phyloP scores from a whole-genome alignment of 2,797 vertebrate genomes.

The Pseudomugil tenellus region DNA sequence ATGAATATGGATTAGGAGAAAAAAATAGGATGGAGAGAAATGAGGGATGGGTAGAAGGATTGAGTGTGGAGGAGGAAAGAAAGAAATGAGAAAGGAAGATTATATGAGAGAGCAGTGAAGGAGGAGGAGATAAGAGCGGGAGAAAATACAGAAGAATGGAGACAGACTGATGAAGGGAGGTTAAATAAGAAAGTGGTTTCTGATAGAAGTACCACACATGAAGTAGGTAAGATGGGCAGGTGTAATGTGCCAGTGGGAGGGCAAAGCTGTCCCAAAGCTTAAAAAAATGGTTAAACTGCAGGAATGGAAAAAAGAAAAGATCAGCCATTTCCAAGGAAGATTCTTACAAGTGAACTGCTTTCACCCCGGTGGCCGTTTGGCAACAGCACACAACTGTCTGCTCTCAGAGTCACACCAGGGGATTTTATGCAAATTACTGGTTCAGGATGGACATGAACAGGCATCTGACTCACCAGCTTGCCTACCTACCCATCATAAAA shows the following conservation, averaged over 20 bases:
- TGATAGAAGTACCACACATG: constrained; percentile 54
- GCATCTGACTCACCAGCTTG: constrained; percentile 44
- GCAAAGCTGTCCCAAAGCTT: constrained; percentile 39
- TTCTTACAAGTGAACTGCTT: constrained; percentile 60
- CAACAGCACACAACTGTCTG: constrained; percentile 51
- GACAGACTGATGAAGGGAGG: constrained; percentile 49
- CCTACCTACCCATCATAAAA: constrained; percentile 73
- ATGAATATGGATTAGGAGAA: constrained; percentile 79
- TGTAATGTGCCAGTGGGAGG: constrained; percentile 59
- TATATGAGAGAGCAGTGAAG: constrained; percentile 15
- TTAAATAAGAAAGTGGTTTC: constrained; percentile 60
- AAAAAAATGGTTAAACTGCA: constrained; percentile 42
- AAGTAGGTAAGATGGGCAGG: constrained; percentile 40
- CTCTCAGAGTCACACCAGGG: constrained; percentile 57
- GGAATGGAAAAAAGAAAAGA: constrained; percentile 34
- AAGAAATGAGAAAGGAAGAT: constrained; percentile 24
- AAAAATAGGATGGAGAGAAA: constrained; percentile 55
- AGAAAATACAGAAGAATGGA: constrained; percentile 38
- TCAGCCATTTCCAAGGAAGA: constrained; percentile 55
- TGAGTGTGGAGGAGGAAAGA: constrained; percentile 34
- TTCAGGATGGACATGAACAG: constrained; percentile 62
- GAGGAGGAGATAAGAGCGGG: constrained; percentile 20
- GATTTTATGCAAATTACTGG: constrained; percentile 66
- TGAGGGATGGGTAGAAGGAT: constrained; percentile 50
- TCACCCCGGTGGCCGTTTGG: constrained; percentile 52